These are phyloP conservation scores for Oreocharis arfaki DNA, from an alignment of 2,113 vertebrate species.

Conservation along the genomic window DNA sequence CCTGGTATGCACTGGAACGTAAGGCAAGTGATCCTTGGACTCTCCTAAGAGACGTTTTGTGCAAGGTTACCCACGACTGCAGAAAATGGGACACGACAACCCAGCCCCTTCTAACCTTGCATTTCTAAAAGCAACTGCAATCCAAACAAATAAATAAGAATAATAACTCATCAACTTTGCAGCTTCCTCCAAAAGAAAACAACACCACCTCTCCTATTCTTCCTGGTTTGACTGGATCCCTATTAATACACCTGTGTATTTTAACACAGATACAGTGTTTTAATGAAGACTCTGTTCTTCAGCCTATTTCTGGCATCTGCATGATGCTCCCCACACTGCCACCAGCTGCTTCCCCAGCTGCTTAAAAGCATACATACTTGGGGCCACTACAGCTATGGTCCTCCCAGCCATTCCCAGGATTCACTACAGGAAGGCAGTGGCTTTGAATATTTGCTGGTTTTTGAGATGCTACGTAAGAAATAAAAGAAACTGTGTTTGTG, in stretches of 20 bases:
- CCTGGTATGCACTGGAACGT: background rate
- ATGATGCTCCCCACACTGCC: background rate
- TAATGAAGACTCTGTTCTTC: background rate
- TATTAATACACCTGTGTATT: background rate
- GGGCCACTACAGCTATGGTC: background rate
- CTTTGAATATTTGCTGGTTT: background rate
- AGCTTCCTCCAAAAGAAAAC: background rate
- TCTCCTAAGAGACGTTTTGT: fast-evolving
- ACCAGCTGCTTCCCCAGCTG: slow-evolving; percentile 21
- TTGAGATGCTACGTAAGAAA: background rate
- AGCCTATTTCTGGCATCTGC: background rate
- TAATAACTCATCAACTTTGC: background rate
- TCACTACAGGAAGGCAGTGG: background rate
- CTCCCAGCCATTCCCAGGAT: background rate
- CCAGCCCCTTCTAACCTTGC: background rate
- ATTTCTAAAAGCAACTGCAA: background rate
- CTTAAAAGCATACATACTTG: background rate
- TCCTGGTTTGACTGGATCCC: background rate
- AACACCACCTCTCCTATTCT: background rate
- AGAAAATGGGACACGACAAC: background rate
- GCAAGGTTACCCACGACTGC: background rate
- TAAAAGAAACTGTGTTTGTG: background rate
- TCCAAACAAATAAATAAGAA: background rate
- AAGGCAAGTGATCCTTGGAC: background rate
- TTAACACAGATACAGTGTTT: background rate